phyloP scores from a whole-genome alignment of 2,888 invertebrate genomes.

The Thalpophila matura region DNA sequence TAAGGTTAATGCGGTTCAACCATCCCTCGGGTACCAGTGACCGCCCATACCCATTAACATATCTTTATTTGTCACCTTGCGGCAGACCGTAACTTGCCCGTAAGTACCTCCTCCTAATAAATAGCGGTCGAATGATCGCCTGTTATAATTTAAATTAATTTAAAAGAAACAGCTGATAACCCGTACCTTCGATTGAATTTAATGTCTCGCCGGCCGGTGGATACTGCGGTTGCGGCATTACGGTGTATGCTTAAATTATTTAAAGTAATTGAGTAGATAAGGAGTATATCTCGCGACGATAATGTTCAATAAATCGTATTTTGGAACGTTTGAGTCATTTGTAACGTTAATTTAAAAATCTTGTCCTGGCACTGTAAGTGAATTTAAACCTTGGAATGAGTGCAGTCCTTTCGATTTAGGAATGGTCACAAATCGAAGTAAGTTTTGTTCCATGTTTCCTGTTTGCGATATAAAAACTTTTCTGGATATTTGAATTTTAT shows the following conservation, averaged over 20 bases:
- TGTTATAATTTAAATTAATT: slow-evolving; percentile 78
- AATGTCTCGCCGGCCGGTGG: slow-evolving; percentile 69
- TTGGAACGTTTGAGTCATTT: slow-evolving; percentile 68
- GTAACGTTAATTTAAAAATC: slow-evolving; percentile 74
- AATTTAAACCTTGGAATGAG: slow-evolving; percentile 75
- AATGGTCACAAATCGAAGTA: slow-evolving; percentile 79
- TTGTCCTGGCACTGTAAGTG: slow-evolving; percentile 65
- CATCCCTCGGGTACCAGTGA: slow-evolving; percentile 64
- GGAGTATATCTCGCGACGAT: slow-evolving; percentile 71
- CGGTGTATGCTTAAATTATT: slow-evolving; percentile 79
- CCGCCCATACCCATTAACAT: slow-evolving; percentile 65
- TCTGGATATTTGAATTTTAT: background rate
- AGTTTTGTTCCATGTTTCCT: slow-evolving; percentile 60
- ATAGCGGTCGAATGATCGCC: slow-evolving; percentile 74
- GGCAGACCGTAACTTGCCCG: slow-evolving; percentile 66
- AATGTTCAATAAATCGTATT: slow-evolving; percentile 74
- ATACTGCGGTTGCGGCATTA: slow-evolving; percentile 69
- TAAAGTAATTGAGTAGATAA: slow-evolving; percentile 83
- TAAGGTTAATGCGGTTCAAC: slow-evolving; percentile 63
- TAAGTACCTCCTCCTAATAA: slow-evolving; percentile 68
- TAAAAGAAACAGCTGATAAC: slow-evolving; percentile 78
- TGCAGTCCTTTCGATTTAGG: slow-evolving; percentile 71
- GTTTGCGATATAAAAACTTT: slow-evolving; percentile 1
- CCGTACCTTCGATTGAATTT: slow-evolving; percentile 72
- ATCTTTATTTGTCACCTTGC: slow-evolving; percentile 73